A percentile compares a stretch with the other conserved stretches of the same genome.
Evolutionary conservation across 2,888 invertebrate species (phyloP).

Genomic region (Masnerella sp.): DNA sequence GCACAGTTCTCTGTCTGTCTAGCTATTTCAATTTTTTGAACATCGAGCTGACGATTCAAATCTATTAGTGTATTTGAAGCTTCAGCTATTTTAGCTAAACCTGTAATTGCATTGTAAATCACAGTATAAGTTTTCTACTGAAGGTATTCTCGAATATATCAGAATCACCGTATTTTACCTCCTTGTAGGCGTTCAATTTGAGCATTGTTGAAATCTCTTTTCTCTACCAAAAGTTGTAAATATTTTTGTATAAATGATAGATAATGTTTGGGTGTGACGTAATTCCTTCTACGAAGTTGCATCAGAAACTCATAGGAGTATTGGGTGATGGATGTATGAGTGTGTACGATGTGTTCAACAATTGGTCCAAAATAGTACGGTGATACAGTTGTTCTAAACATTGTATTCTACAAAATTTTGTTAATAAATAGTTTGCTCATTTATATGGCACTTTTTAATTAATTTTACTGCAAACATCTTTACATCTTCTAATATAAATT

Average conservation of each 20-base stretch:
- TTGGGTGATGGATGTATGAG: constrained; percentile 86
- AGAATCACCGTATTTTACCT: constrained; percentile 61
- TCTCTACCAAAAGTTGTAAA: constrained; percentile 86
- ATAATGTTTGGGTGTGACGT: constrained; percentile 95
- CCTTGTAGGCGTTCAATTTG: constrained; percentile 75
- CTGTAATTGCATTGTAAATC: constrained; percentile 52
- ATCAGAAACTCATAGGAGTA: constrained; percentile 86
- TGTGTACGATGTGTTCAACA: constrained; percentile 91
- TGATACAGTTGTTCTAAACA: constrained; percentile 82
- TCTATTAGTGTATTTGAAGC: constrained; percentile 89
- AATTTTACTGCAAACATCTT: too few relatives aligned
- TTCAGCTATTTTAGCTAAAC: constrained; percentile 89
- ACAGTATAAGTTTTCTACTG: not conserved
- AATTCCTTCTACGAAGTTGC: constrained; percentile 88
- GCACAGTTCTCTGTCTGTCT: constrained; percentile 91
- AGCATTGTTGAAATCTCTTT: constrained; percentile 79
- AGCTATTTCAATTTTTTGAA: constrained; percentile 89
- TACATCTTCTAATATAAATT: constrained; percentile 82
- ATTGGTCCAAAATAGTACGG: constrained; percentile 84
- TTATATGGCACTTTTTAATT: too few relatives aligned
- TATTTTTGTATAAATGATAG: constrained; percentile 91
- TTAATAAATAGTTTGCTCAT: too few relatives aligned
- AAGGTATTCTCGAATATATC: not conserved
- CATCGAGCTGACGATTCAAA: constrained; percentile 87
- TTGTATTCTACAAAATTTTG: constrained; percentile 12